These are phyloP conservation scores for Ceyx melanurus DNA, from an alignment of 2,113 vertebrate species.

Conservation along the genomic window DNA sequence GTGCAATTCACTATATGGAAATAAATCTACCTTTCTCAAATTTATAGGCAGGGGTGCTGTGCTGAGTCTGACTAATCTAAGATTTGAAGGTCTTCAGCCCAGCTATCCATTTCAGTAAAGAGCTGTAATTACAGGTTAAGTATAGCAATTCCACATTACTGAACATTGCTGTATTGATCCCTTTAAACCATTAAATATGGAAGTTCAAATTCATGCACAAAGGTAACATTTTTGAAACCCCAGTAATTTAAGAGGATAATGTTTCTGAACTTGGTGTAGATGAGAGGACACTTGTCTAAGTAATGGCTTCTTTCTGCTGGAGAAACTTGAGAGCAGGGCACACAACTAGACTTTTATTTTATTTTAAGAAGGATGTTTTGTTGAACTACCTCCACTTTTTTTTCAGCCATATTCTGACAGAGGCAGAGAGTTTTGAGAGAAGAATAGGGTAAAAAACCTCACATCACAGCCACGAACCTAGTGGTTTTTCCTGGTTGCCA, in stretches of 20 bases:
- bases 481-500: background rate
- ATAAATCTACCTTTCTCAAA: conserved; percentile 47
- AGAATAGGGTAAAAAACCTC: background rate
- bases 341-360: background rate
- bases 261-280: background rate
- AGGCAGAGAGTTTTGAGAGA: background rate
- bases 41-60: background rate
- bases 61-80: conserved; percentile 47
- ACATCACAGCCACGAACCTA: background rate
- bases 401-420: background rate
- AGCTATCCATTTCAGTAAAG: conserved; percentile 47
- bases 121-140: conserved; percentile 57
- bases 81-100: conserved; percentile 49
- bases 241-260: conserved; percentile 18
- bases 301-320: background rate
- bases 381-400: background rate
- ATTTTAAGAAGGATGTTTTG: background rate
- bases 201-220: conserved; percentile 45
- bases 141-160: conserved; percentile 20
- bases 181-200: conserved; percentile 55
- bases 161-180: conserved; percentile 25
- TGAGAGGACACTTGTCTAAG: background rate
- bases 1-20: background rate
- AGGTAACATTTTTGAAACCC: conserved; percentile 18
- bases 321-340: background rate